Evolutionary conservation across 2,113 vertebrate species (phyloP), one percentile per base, ranked within the genome.

Genomic region (Centropristis striata): DNA sequence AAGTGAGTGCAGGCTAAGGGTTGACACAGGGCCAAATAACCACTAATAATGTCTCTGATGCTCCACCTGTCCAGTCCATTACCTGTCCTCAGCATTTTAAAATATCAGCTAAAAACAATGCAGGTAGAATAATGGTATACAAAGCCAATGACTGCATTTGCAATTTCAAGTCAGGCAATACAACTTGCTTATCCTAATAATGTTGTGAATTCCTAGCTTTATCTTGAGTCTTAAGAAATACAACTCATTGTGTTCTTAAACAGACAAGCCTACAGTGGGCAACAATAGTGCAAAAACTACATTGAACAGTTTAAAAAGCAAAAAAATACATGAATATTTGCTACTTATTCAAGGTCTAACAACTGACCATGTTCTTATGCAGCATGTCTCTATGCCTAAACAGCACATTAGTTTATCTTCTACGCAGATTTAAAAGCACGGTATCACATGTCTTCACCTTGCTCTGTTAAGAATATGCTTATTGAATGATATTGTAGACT

Each of bases 401-500:
- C 46, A 75, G 71, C 66, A 78, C 23, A 70, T 73, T 42, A 51
- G 55, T 42, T 84, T 66, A 61, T 77, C 21, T 37, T 42, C 2
- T 14, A 63, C 8, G 18, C 55, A 67, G 57, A 77, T 74, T 71
- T 75, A 47, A 87, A 53, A 39, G 23, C 28, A 28, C 60, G 57
- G 49, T 15, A 7, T 10, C 65, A 78, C 60, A 49, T 42, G 49
- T 28, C 28, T 20, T 68, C 41, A 66, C 63, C 59, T 44, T 15
- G 50, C 3, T 60, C 72, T 83, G 79, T 47, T 71, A 55, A 84
- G 75, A 80, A 86, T 83, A 55, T 75, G 83, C 66, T 72, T 85
- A 69, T 68, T 87, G 70, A 80, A 83, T 67, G 69, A 85, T 76
- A 80, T 81, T 49, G 71, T 58, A 41, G 28, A 85, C 61, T 83